phyloP scores from a whole-genome alignment of 2,113 vertebrate species.

The Salvator merianae region DNA sequence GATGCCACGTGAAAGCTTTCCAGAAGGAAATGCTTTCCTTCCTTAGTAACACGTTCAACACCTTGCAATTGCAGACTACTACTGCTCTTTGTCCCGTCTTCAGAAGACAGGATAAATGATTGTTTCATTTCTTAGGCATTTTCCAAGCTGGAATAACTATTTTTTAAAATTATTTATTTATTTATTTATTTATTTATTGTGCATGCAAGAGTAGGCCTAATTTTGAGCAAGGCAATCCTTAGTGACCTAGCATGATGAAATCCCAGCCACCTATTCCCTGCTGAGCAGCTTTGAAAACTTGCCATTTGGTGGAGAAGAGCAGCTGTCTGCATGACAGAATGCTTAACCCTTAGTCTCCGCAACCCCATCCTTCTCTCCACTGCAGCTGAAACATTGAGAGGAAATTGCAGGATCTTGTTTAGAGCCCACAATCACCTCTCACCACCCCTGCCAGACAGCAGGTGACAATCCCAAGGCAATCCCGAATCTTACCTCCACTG shows the following conservation, averaged over 20 bases:
- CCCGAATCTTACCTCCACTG: no score
- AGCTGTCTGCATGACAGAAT: background rate
- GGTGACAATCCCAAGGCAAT: no score
- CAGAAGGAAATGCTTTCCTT: background rate
- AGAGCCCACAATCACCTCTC: no score
- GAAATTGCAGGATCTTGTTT: background rate
- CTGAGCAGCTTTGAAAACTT: background rate
- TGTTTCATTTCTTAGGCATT: background rate
- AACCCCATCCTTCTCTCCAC: background rate
- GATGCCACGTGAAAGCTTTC: background rate
- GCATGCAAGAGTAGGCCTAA: no score
- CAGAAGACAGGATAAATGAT: background rate
- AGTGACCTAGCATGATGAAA: background rate
- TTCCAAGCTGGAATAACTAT: background rate
- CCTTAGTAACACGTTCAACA: background rate
- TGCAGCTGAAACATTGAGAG: background rate
- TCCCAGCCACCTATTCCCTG: background rate
- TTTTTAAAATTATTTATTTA: no score
- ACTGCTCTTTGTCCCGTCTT: background rate
- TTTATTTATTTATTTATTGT: no score
- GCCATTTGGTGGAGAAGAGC: background rate
- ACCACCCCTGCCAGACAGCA: no score
- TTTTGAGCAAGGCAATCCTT: background rate
- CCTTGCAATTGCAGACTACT: background rate
- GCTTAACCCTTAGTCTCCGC: background rate